A percentile compares a stretch with the other conserved stretches of the same genome.
Evolutionary conservation across 2,113 vertebrate genomes (phyloP).

Genomic region (Ginglymostoma cirratum): DNA sequence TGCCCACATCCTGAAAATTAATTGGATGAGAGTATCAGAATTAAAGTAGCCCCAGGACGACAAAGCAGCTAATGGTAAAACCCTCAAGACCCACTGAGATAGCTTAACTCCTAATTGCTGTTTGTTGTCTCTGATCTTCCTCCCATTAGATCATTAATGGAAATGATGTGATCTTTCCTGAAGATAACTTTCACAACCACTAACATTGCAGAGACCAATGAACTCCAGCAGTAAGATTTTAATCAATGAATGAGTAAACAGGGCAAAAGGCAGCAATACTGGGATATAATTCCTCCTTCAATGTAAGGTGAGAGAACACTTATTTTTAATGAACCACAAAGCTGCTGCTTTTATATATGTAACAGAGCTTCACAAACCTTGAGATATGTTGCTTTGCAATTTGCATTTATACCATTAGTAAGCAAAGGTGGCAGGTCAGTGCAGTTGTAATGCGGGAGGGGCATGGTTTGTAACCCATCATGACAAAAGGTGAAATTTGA

Average conservation of each 20-base stretch:
- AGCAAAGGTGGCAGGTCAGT: too few relatives aligned
- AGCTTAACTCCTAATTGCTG: background rate
- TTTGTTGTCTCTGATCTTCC: background rate
- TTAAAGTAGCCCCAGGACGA: background rate
- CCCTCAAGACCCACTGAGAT: background rate
- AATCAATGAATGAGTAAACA: background rate
- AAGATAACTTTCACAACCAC: background rate
- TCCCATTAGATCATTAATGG: slow-evolving; percentile 2
- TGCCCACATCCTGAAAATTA: background rate
- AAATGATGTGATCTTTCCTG: background rate
- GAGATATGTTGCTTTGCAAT: background rate
- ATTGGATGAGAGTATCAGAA: background rate
- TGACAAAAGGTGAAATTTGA: too few relatives aligned
- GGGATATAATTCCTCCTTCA: background rate
- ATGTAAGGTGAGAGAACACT: background rate
- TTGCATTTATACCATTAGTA: background rate
- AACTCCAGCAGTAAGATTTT: background rate
- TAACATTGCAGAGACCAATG: background rate
- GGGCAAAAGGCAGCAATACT: background rate
- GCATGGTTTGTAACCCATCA: too few relatives aligned
- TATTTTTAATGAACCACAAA: background rate
- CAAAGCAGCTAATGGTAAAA: background rate
- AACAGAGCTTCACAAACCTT: background rate
- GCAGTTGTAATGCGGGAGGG: too few relatives aligned
- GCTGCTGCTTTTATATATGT: background rate